Conservation (phyloP, 2,113 vertebrate species). For the Pteruthius melanotis region DNA sequence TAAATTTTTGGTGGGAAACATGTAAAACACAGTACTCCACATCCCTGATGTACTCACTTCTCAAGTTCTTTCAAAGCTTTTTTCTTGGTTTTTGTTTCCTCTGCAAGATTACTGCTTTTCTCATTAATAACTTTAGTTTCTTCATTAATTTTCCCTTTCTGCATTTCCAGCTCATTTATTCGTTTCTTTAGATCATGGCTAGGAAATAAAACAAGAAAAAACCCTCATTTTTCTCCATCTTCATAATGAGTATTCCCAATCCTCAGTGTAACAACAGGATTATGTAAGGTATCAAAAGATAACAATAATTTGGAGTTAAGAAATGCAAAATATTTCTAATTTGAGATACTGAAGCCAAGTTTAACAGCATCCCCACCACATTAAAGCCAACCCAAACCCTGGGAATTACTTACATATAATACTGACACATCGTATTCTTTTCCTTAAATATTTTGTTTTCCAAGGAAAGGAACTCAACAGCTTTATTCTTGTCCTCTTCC, state of each 20-base stretch:
- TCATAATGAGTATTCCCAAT: background rate
- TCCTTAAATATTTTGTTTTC: constrained; percentile 92
- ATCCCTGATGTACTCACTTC: constrained; percentile 75
- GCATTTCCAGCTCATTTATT: constrained; percentile 77
- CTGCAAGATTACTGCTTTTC: constrained; percentile 80
- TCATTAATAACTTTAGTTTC: constrained; percentile 86
- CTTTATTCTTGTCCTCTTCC: constrained; percentile 91
- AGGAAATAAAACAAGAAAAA: background rate
- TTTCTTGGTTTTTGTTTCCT: constrained; percentile 85
- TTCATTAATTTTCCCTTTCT: constrained; percentile 86
- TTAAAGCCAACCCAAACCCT: background rate
- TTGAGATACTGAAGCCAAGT: background rate
- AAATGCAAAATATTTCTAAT: background rate
- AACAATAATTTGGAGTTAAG: background rate
- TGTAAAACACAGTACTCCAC: background rate
- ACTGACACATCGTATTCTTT: constrained; percentile 87
- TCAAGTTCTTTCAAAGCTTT: constrained; percentile 87
- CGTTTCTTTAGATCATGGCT: constrained; percentile 88
- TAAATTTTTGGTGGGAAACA: background rate
- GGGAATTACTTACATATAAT: constrained; percentile 50
- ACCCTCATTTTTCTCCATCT: background rate
- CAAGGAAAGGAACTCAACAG: constrained; percentile 88
- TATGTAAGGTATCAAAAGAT: background rate
- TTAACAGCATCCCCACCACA: background rate
- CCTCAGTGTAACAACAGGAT: background rate